Conservation (phyloP, 1,140 invertebrate species). For the Pseudomyrmex pallidus region DNA sequence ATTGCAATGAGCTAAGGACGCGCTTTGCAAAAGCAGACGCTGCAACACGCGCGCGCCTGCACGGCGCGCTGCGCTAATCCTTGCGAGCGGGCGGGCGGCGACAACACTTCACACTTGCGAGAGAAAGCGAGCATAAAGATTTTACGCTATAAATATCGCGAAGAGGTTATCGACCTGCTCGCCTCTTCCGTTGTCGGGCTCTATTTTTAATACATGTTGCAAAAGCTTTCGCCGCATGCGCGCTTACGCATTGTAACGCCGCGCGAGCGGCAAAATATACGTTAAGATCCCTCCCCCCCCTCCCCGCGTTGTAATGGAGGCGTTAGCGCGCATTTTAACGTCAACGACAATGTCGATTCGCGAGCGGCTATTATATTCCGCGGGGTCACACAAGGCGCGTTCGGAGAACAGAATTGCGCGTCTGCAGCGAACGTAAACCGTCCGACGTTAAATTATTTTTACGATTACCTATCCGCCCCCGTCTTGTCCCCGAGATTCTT, state of each 20-base stretch:
- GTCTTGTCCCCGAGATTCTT: not conserved
- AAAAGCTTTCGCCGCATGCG: not conserved
- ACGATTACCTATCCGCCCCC: constrained; percentile 5
- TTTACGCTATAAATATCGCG: constrained; percentile 53
- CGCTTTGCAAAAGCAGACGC: not conserved
- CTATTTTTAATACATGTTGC: constrained; percentile 55
- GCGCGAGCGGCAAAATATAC: not conserved
- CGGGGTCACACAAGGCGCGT: not conserved
- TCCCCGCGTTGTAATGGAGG: not conserved
- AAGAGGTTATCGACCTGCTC: constrained; percentile 38
- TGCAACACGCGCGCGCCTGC: constrained; percentile 21
- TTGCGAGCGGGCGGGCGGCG: constrained; percentile 5
- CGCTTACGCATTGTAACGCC: not conserved
- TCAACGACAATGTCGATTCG: constrained; percentile 32
- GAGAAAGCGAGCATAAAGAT: constrained; percentile 30
- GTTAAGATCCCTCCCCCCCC: not conserved
- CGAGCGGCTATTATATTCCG: constrained; percentile 34
- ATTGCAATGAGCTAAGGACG: not conserved
- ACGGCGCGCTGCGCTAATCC: constrained; percentile 1
- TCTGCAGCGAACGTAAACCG: not conserved
- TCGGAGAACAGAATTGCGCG: not conserved
- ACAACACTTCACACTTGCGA: constrained; percentile 22
- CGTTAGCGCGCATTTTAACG: constrained; percentile 21
- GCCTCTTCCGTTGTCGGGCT: constrained; percentile 39
- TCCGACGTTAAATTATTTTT: constrained; percentile 33